phyloP scores from a whole-genome alignment of 2,113 vertebrate species.

The Peromyscus maniculatus region DNA sequence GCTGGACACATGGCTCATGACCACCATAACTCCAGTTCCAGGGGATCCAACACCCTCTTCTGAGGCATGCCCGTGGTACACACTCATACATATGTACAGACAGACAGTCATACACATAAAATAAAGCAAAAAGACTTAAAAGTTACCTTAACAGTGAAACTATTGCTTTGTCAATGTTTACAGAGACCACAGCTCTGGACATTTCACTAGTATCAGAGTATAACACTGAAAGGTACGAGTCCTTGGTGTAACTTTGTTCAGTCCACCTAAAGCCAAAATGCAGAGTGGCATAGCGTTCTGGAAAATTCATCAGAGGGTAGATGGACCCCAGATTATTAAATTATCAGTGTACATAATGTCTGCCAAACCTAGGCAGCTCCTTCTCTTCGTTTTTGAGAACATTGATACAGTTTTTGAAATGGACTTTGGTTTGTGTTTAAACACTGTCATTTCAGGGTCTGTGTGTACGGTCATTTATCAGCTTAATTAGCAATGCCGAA shows the following conservation, averaged over 20 bases:
- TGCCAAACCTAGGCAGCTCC: neutral
- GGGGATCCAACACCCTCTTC: neutral
- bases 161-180: constrained; percentile 20
- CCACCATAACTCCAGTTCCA: neutral
- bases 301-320: neutral
- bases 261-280: neutral
- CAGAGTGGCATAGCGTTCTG: neutral
- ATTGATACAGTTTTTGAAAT: neutral
- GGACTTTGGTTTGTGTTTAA: neutral
- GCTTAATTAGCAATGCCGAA: neutral
- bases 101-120: neutral
- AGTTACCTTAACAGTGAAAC: neutral
- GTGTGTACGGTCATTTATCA: neutral
- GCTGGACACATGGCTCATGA: neutral
- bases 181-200: neutral
- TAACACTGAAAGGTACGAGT: neutral
- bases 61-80: neutral
- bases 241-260: neutral
- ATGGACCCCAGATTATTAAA: neutral
- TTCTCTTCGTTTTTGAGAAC: neutral
- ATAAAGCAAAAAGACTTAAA: neutral
- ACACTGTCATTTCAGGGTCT: neutral
- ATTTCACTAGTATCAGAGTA: constrained; percentile 13
- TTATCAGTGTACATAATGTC: neutral
- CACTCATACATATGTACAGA: neutral